Evolutionary conservation across 2,797 vertebrate species (phyloP), one percentile per base, ranked within the genome.

Genomic region (Danio choprae): DNA sequence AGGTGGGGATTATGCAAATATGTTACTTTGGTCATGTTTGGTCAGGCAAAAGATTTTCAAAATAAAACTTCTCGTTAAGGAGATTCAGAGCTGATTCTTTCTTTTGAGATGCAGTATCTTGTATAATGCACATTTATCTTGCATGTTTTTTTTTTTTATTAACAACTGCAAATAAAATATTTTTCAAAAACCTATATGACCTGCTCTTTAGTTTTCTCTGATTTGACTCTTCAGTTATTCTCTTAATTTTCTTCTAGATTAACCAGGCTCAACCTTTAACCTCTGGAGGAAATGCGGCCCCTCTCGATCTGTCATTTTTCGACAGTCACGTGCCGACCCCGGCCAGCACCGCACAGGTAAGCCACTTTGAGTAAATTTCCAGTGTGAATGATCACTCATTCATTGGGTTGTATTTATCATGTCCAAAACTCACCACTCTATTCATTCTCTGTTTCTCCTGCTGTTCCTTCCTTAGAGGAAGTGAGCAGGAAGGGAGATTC

Each of bases 221-320:
- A 56, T 20, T 44, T 29, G 40, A 36, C 18, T 20, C 7, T 7
- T 53, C n/a, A n/a, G n/a, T 53, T 40, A 58, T 18, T 84, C 22
- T 64, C 7, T 63, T 53, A 6, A 0, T 50, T 16, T 48, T 62
- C 15, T 20, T 74, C 11, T 88, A 63, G 87, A 3, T 81, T 67
- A 74, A 20, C 81, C 51, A 80, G 40, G 67, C 38, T 6, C 89
- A 62, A 82, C 87, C 40, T 71, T 1, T 87, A 48, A 50, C 86
- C 8, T 87, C 79, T 70, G 81, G 80, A 44, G 92, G 88, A 86
- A 90, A 89, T 82, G 88, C 74, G 8, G 83, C 88, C 0, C 9
- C 87, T 4, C 18, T 88, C 1, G 93, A 95, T 80, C 82, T 94
- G 58, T 88, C 92, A 44, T 90, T 94, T 85, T 95, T 95, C 20